Evolutionary conservation across 2,888 invertebrate genomes (phyloP).

Genomic region (Mellilla xanthometata): DNA sequence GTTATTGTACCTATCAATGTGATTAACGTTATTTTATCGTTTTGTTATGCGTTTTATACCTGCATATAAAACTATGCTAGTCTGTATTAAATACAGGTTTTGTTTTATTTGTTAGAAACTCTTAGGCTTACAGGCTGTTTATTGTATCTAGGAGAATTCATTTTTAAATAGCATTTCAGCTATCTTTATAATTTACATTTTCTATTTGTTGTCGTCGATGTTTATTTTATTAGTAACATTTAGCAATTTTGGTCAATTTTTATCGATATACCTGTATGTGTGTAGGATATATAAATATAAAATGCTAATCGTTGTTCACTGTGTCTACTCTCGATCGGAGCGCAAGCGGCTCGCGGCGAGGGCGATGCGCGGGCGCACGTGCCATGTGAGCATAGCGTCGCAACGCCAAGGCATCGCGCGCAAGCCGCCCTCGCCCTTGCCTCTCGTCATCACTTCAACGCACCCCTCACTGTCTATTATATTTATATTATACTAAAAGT

Average conservation of each 20-base stretch:
- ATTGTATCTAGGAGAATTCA: conserved; percentile 34
- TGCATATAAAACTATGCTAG: conserved; percentile 46
- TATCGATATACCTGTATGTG: conserved; percentile 61
- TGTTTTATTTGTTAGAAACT: conserved; percentile 39
- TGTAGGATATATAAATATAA: conserved; percentile 53
- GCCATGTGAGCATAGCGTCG: no score
- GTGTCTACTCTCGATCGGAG: conserved; percentile 33
- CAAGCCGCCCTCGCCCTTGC: conserved; percentile 30
- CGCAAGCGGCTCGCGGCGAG: conserved; percentile 11
- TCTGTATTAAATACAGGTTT: conserved; percentile 62
- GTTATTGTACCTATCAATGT: conserved; percentile 69
- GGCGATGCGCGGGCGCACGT: conserved; percentile 2
- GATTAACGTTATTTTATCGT: conserved; percentile 64
- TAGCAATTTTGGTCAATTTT: conserved; percentile 76
- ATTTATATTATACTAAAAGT: conserved; percentile 46
- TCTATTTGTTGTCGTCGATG: conserved; percentile 17
- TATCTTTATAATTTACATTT: conserved; percentile 21
- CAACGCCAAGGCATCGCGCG: no score
- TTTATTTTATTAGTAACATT: conserved; percentile 47
- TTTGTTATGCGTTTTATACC: conserved; percentile 40
- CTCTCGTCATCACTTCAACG: conserved; percentile 49
- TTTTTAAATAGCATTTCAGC: conserved; percentile 36
- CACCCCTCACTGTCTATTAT: conserved; percentile 49
- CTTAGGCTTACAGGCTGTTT: conserved; percentile 49
- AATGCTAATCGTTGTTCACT: conserved; percentile 57